Evolutionary conservation across 2,113 vertebrate genomes (phyloP).

Genomic region (Rhinolophus ferrumequinum): DNA sequence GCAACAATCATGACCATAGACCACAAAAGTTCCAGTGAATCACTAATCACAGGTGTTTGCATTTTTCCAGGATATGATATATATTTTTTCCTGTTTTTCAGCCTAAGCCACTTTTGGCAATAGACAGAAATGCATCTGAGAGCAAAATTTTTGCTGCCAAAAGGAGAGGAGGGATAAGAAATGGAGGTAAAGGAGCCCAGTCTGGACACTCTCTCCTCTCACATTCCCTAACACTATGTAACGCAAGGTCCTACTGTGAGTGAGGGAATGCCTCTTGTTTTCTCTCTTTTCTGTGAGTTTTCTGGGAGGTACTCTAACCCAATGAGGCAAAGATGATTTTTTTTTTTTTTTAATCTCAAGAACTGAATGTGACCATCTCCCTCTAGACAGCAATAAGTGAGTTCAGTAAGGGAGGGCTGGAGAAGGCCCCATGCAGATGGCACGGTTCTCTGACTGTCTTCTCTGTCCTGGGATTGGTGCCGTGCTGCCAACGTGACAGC

Average conservation of each 20-base stretch:
- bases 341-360: background rate
- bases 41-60: constrained; percentile 47
- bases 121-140: constrained; percentile 12
- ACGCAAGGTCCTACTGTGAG: background rate
- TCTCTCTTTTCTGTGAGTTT: background rate
- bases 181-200: fast-evolving
- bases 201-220: background rate
- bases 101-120: background rate
- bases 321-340: background rate
- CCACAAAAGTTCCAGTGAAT: constrained; percentile 43
- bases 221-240: background rate
- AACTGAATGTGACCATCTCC: background rate
- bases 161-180: background rate
- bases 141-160: constrained; percentile 29
- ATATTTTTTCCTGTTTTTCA: background rate
- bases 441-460: background rate
- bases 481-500: background rate
- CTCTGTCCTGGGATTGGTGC: background rate
- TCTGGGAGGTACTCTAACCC: background rate
- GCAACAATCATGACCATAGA: background rate
- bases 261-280: background rate
- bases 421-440: fast-evolving
- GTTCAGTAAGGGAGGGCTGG: background rate
- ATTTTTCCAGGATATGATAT: constrained; percentile 46
- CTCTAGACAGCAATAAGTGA: background rate